Evolutionary conservation across 2,797 vertebrate genomes (phyloP), one percentile per base, ranked within the genome.

Genomic region (Rallus crepitans): DNA sequence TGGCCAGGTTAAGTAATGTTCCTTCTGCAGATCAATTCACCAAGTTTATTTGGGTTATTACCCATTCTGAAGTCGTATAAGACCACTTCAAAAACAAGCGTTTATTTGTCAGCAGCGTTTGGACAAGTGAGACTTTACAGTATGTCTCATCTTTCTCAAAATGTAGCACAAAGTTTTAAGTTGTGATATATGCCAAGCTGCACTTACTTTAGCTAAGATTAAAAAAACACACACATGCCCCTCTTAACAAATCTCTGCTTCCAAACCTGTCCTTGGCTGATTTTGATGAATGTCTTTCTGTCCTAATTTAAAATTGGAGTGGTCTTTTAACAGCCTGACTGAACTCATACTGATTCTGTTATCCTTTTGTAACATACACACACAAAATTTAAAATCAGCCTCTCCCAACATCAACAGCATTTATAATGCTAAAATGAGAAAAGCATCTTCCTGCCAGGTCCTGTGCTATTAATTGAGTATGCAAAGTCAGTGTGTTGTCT

Each of bases 271-370:
- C 16, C 16, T 16, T 71, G 16, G 4, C 27, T 59, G 35, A 20
- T 24, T 45, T 40, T 60, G 33, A 24, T 96, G 60, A 84, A 89
- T 91, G 81, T 73, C 92, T 93, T 45, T 45, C 9, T 45, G 93
- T 95, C 94, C 90, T 90, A 89, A 87, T 93, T 96, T 92, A 87
- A 94, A 96, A 88, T 80, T 89, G 91, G 82, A 92, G 82, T 91
- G 87, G 71, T 42, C 13, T 47, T 35, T 63, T 45, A 39, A 28
- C 18, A 45, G 33, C 16, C 23, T 87, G 83, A 90, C 63, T 95
- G 72, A 63, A 47, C 73, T 91, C 88, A 82, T 85, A 50, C 93
- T 94, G 82, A 60, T 87, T 63, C 77, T 94, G 45, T 56, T 82
- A 60, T 28, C 71, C 82, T 89, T 86, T 93, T 87, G 17, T 45